Evolutionary conservation across 37 sponge, comb jelly and placozoan genomes (phyloP).

Genomic region (Petrosia ficiformis): DNA sequence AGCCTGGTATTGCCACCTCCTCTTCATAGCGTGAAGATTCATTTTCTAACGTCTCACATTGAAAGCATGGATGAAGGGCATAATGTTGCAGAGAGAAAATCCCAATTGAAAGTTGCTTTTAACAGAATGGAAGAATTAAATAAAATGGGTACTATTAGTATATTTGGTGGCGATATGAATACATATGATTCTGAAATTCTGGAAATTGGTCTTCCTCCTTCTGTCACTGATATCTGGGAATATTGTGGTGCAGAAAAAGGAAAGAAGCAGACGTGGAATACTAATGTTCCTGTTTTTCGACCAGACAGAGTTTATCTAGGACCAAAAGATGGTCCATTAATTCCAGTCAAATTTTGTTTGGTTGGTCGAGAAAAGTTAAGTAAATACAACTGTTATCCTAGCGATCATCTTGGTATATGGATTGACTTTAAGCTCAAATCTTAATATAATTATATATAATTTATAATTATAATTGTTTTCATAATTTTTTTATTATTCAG

Average conservation of each 20-base stretch:
- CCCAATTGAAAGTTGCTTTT: background rate
- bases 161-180: slow-evolving; percentile 14
- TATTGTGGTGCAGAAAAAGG: background rate
- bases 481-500: too few relatives aligned
- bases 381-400: background rate
- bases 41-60: slow-evolving; percentile 10
- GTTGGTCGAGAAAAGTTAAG: background rate
- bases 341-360: background rate
- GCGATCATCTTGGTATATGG: slow-evolving; percentile 7
- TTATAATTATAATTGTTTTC: too few relatives aligned
- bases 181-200: background rate
- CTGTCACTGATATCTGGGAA: slow-evolving; percentile 3
- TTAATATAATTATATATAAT: too few relatives aligned
- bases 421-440: slow-evolving; percentile 1
- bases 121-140: background rate
- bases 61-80: background rate
- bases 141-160: background rate
- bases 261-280: slow-evolving; percentile 8
- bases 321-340: background rate
- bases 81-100: background rate
- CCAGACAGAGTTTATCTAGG: slow-evolving; percentile 1
- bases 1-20: background rate
- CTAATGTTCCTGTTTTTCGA: background rate
- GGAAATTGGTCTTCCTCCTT: slow-evolving; percentile 1
- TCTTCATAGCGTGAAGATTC: background rate